These are phyloP conservation scores for Pterocles burchelli DNA, from an alignment of 2,113 vertebrate species.

Conservation along the genomic window DNA sequence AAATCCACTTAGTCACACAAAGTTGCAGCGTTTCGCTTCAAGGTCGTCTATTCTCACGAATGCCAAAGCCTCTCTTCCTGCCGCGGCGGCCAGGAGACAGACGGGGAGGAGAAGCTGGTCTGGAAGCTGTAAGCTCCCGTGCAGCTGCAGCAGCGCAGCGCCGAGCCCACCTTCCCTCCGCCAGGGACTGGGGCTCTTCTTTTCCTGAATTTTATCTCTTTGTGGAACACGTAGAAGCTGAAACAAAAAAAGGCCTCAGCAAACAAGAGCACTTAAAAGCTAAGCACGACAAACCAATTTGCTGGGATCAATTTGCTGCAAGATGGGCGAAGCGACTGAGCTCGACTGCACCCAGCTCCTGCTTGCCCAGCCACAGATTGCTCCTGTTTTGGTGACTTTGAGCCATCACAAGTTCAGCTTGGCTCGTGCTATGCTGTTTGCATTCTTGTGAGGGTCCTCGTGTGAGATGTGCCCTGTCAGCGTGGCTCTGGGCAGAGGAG, in stretches of 20 bases:
- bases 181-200: neutral
- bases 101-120: neutral
- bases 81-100: neutral
- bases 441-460: neutral
- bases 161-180: neutral
- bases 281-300: neutral
- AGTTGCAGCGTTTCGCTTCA: neutral
- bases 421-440: neutral
- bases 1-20: constrained; percentile 10
- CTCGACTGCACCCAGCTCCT: neutral
- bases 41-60: neutral
- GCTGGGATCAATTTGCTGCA: neutral
- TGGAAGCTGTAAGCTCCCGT: neutral
- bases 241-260: neutral
- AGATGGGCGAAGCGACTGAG: neutral
- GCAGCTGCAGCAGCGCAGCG: neutral
- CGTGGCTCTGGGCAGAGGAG: neutral
- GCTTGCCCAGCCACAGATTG: neutral
- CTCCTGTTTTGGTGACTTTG: neutral
- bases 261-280: neutral
- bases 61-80: constrained; percentile 1
- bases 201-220: neutral
- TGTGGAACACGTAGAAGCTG: neutral
- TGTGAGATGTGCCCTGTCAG: neutral
- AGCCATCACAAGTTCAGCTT: neutral